Evolutionary conservation across 2,113 vertebrate species (phyloP).

Genomic region (Butastur rufipennis): DNA sequence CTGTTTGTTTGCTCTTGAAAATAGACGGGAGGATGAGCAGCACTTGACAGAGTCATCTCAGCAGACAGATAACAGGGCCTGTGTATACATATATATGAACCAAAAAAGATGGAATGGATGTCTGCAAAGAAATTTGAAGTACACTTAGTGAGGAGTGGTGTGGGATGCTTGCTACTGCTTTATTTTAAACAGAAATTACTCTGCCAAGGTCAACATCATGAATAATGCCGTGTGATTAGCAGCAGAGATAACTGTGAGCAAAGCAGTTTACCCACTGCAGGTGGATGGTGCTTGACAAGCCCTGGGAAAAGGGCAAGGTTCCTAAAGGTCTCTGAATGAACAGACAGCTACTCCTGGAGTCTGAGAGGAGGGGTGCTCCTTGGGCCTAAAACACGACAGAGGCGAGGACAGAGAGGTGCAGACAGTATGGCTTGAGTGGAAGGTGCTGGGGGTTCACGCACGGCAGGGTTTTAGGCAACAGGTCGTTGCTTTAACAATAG

Average conservation of each 20-base stretch:
- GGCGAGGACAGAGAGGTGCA: background rate
- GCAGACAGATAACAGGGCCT: background rate
- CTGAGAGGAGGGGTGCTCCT: background rate
- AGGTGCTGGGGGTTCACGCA: background rate
- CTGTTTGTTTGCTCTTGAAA: background rate
- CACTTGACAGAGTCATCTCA: background rate
- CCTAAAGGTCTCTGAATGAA: background rate
- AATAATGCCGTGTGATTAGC: background rate
- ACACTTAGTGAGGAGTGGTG: background rate
- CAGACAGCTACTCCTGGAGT: background rate
- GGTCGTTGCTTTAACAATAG: background rate
- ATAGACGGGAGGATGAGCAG: background rate
- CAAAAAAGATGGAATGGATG: background rate
- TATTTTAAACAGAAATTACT: background rate
- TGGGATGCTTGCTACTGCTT: background rate
- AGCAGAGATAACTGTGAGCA: background rate
- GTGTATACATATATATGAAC: background rate
- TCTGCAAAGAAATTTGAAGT: background rate
- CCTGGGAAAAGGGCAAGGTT: background rate
- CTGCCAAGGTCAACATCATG: background rate
- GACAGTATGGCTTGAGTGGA: background rate
- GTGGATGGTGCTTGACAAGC: background rate
- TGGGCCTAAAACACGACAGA: background rate
- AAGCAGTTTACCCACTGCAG: background rate
- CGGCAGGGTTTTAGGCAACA: background rate